phyloP scores from a whole-genome alignment of 2,888 invertebrate genomes.

The Drosophila gaucha region DNA sequence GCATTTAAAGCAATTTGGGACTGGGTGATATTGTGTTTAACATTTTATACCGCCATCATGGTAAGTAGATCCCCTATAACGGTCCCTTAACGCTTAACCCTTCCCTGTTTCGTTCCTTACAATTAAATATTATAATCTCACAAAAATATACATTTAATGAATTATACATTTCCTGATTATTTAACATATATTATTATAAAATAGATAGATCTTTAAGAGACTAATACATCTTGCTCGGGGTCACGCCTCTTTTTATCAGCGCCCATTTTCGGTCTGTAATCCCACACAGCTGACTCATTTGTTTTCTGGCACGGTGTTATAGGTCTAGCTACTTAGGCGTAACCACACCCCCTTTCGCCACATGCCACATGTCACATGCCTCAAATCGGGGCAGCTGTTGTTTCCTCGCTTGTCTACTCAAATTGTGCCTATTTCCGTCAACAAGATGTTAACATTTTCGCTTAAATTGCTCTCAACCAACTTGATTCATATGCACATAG shows the following conservation, averaged over 20 bases:
- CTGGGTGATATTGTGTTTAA: slow-evolving; percentile 99
- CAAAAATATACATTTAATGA: too few species aligned
- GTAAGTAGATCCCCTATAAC: slow-evolving; percentile 67
- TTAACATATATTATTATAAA: too few species aligned
- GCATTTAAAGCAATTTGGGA: slow-evolving; percentile 99
- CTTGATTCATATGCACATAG: slow-evolving; percentile 22
- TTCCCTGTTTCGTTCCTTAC: too few species aligned
- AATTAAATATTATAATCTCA: too few species aligned
- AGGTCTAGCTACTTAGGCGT: slow-evolving; percentile 32
- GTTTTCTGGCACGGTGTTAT: slow-evolving; percentile 29
- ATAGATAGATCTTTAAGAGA: too few species aligned
- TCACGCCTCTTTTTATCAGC: neutral
- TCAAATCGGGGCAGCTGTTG: slow-evolving; percentile 46
- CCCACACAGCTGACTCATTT: slow-evolving; percentile 26
- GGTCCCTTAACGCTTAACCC: too few species aligned
- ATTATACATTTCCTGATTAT: too few species aligned
- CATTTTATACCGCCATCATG: slow-evolving; percentile 96
- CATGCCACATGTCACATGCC: slow-evolving; percentile 33
- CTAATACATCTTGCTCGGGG: too few species aligned
- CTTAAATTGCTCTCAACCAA: slow-evolving; percentile 64
- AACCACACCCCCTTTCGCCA: slow-evolving; percentile 18
- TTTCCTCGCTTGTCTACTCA: slow-evolving; percentile 64
- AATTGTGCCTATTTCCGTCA: slow-evolving; percentile 77
- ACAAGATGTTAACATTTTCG: slow-evolving; percentile 79
- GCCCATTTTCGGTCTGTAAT: slow-evolving; percentile 1